These are phyloP conservation scores for Parotia lawesii DNA, from an alignment of 2,113 vertebrate species.

Conservation along the genomic window DNA sequence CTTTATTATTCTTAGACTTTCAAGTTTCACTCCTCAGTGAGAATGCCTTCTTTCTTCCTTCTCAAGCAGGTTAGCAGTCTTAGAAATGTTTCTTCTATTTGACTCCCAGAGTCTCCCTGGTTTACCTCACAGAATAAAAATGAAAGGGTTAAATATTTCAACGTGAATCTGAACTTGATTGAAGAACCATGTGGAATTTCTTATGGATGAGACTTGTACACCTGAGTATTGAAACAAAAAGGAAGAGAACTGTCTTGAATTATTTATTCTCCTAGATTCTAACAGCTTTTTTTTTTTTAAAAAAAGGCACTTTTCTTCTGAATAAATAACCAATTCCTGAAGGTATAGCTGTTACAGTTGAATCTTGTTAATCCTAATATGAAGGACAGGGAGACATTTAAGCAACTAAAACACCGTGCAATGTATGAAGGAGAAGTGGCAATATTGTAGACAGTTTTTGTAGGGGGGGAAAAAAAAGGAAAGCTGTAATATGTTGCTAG, in stretches of 20 bases:
- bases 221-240: constrained; percentile 39
- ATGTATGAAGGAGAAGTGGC: background rate
- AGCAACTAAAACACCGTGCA: background rate
- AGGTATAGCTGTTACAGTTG: background rate
- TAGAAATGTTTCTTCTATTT: background rate
- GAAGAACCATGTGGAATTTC: background rate
- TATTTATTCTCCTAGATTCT: constrained; percentile 41
- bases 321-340: constrained; percentile 30
- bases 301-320: background rate
- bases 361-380: constrained; percentile 1
- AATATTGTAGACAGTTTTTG: background rate
- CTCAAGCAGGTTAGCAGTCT: background rate
- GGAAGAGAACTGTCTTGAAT: background rate
- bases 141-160: background rate
- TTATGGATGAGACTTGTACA: background rate
- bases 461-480: background rate
- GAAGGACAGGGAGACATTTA: constrained; percentile 3
- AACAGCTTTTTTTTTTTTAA: background rate
- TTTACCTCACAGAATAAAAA: background rate
- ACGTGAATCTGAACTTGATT: background rate
- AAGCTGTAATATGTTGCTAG: background rate
- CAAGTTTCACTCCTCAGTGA: background rate
- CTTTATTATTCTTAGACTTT: background rate
- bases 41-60: background rate
- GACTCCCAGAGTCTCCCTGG: background rate